Evolutionary conservation across 1,140 invertebrate genomes (phyloP), one percentile per base, ranked within the genome.

Genomic region (Diorhabda elongata): DNA sequence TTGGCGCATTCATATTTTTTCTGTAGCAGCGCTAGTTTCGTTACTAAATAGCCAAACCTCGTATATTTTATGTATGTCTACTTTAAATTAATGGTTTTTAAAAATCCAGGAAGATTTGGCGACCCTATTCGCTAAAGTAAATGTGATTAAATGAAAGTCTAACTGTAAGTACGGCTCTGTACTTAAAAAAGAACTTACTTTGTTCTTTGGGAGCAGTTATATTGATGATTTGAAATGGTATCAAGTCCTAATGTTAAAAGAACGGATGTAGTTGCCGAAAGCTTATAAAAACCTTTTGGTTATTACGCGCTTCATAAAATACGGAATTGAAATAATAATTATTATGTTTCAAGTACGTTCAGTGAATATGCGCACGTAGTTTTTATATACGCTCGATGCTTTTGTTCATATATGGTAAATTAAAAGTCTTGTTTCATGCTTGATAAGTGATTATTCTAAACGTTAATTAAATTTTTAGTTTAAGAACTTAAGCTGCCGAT

Each of bases 261-360:
- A 52, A 52, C 45, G 45, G 26, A 26, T 26, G 26, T 9, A 52
- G 45, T 52, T 52, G n/a, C 47, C 47, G 47, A 52, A 52, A 52
- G 47, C 47, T 52, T 52, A 52, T 52, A 52, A 52, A 52, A 52
- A 52, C 47, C 47, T 52, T 8, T 52, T 52, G 47, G 47, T 52
- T 52, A 52, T 52, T 52, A 52, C 47, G 2, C 47, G 47, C 47
- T n/a, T 52, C 47, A 52, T 52, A 52, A 52, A 52, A 52, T 52
- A n/a, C 47, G n/a, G 47, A 52, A 52, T 52, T 52, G 47, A n/a
- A 8, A 52, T 52, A 52, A 52, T 52, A 8, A 52, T 52, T 52
- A 6, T 6, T 6, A 8, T 52, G 47, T 52, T 8, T 8, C 47
- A n/a, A 52, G n/a, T 8, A n/a, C n/a, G 47, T 52, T 52, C 47